Evolutionary conservation across 2,113 vertebrate species (phyloP).

Genomic region (Corythaixoides concolor): DNA sequence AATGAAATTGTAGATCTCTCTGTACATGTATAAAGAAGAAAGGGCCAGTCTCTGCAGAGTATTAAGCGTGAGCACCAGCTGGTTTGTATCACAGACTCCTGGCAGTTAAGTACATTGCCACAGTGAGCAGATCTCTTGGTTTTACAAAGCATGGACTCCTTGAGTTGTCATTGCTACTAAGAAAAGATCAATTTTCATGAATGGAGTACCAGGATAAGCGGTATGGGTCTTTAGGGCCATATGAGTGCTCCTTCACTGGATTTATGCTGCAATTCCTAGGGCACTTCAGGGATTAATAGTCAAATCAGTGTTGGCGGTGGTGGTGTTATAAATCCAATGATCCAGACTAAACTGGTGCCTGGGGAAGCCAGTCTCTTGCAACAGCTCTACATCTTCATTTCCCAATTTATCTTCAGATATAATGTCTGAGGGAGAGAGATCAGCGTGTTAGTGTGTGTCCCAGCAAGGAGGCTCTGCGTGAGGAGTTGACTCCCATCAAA

Average conservation of each 20-base stretch:
- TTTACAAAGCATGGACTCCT: not conserved
- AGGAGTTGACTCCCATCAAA: not conserved
- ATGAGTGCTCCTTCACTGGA: slow-evolving; percentile 48
- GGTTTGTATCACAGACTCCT: not conserved
- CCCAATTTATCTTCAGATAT: slow-evolving; percentile 12
- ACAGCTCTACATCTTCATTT: slow-evolving; percentile 53
- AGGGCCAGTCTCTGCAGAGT: not conserved
- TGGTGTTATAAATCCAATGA: slow-evolving; percentile 66
- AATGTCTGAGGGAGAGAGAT: not conserved
- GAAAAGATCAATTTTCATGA: slow-evolving; percentile 27
- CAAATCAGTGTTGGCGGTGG: slow-evolving; percentile 11
- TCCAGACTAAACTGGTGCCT: slow-evolving; percentile 43
- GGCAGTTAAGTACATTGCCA: not conserved
- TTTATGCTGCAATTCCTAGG: slow-evolving; percentile 44
- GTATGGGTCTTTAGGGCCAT: slow-evolving; percentile 8
- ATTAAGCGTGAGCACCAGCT: not conserved
- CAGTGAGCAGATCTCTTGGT: not conserved
- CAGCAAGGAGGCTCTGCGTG: not conserved
- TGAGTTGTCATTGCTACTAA: slow-evolving; percentile 7
- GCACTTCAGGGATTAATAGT: slow-evolving; percentile 42
- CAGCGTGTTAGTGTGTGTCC: not conserved
- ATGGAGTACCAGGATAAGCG: not conserved
- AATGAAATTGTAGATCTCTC: not conserved
- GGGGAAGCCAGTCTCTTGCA: slow-evolving; percentile 35
- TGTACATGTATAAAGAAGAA: not conserved